Evolutionary conservation across 1,140 invertebrate genomes (phyloP).

Genomic region (Saxidomus purpurata): DNA sequence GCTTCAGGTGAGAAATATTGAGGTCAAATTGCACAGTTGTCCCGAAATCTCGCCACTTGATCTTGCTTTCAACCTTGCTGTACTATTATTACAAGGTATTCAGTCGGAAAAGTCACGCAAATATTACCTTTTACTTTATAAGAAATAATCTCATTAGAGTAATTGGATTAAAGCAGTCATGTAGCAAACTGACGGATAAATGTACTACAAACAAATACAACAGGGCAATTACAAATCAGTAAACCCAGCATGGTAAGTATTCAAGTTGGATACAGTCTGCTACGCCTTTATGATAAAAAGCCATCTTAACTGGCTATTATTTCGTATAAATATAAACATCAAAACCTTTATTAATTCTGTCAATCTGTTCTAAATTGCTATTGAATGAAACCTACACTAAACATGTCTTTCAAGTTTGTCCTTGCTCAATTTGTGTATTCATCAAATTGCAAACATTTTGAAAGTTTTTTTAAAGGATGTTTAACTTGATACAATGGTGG

Average conservation of each 20-base stretch:
- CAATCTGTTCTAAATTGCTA: neutral
- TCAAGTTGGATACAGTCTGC: neutral
- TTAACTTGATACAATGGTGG: no score
- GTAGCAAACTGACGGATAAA: neutral
- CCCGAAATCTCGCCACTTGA: neutral
- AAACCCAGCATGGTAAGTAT: neutral
- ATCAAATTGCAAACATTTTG: no score
- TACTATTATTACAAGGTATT: neutral
- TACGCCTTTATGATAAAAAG: neutral
- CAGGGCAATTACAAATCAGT: neutral
- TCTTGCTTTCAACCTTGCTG: neutral
- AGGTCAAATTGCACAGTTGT: neutral
- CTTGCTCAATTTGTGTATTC: no score
- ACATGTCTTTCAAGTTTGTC: neutral
- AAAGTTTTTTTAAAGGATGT: no score
- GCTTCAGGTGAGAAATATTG: neutral
- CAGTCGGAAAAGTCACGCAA: slow-evolving; percentile 17
- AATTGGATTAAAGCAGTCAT: neutral
- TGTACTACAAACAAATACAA: neutral
- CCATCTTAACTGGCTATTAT: neutral
- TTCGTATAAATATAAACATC: neutral
- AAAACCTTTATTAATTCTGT: slow-evolving; percentile 11
- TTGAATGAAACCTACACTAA: neutral
- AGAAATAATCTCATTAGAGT: neutral
- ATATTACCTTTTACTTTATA: slow-evolving; percentile 28